Base-by-base conservation (phyloP, 23 tunicate genomes). In the Styela plicata region DNA sequence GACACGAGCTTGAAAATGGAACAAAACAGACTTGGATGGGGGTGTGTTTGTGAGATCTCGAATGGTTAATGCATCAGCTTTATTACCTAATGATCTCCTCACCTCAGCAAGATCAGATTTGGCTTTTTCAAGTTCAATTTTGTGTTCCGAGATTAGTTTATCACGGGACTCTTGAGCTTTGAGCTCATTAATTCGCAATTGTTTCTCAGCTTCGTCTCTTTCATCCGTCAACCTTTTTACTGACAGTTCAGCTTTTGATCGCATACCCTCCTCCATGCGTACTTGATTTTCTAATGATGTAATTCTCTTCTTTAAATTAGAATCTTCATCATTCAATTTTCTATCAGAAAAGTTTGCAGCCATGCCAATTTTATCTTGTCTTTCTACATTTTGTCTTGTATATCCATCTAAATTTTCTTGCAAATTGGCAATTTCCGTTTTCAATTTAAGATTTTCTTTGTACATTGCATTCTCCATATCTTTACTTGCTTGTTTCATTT, bases 381-480 rank as follows among this genome's bases (percentile, higher is more conserved):
- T 84, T 0, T 84, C 94, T 73, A 79, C 80, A 22, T 73, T 79
- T 5, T 84, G 63, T n/a, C 73, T 76, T 3, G 69, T 82, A 35
- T 89, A 74, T 7, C 63, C 34, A 2, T 62, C 74, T 23, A 84
- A 75, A 24, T 79, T 85, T 79, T 89, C 94, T 63, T 74, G 79
- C 70, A 89, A 74, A 63, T 65, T 63, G 23, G 88, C 94, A 30
- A 89, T 63, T 79, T 84, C 82, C n/a, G 67, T 65, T 74, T 84
- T 84, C 23, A 89, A 32, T 65, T 53, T 84, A 25, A 84, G 64
- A 52, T 89, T 89, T 80, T 89, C 94, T 17, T 84, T 74, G 63
- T 31, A 89, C 94, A 89, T 89, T 2, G 94, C 94, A 32, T 65
- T 64, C 80, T 89, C 94, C 64, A 78, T 79, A 61, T 89, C 94